Percentiles rank a stretch among this genome's conserved stretches.
phyloP scores from a whole-genome alignment of 2,113 vertebrate genomes.

The Ammodytes dubius region DNA sequence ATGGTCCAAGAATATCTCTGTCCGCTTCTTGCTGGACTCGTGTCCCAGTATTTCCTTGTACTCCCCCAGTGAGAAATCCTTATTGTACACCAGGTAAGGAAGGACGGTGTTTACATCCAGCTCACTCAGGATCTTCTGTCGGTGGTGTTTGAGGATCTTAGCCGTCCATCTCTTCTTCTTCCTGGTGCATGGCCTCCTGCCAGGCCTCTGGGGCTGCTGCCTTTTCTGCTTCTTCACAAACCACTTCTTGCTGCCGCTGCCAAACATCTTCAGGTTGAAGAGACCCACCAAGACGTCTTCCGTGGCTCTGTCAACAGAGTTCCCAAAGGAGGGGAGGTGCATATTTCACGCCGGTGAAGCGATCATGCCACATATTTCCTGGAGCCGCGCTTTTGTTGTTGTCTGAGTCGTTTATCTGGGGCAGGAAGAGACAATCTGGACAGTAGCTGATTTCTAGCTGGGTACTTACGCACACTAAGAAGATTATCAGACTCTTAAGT shows the following conservation, averaged over 20 bases:
- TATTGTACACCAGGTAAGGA: conserved; percentile 88
- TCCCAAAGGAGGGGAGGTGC: conserved; percentile 76
- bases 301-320: conserved; percentile 62
- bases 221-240: conserved; percentile 85
- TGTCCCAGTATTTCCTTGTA: conserved; percentile 89
- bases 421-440: conserved; percentile 87
- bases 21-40: conserved; percentile 81
- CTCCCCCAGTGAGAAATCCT: conserved; percentile 91
- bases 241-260: conserved; percentile 85
- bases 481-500: conserved; percentile 90
- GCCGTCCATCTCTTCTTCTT: conserved; percentile 84
- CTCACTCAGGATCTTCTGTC: conserved; percentile 86
- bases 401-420: conserved; percentile 82
- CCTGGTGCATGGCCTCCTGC: conserved; percentile 81
- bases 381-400: conserved; percentile 70
- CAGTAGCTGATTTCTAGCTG: conserved; percentile 82
- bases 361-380: conserved; percentile 73
- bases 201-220: conserved; percentile 58
- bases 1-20: conserved; percentile 88
- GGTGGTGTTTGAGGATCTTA: conserved; percentile 84
- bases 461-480: conserved; percentile 88
- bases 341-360: conserved; percentile 73
- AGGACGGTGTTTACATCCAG: conserved; percentile 89
- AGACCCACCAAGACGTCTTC: conserved; percentile 67
- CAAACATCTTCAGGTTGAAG: conserved; percentile 85